Percentiles rank a stretch among this genome's conserved stretches.
Conservation (phyloP, 2,888 invertebrate species). For the Orthosia cruda region DNA sequence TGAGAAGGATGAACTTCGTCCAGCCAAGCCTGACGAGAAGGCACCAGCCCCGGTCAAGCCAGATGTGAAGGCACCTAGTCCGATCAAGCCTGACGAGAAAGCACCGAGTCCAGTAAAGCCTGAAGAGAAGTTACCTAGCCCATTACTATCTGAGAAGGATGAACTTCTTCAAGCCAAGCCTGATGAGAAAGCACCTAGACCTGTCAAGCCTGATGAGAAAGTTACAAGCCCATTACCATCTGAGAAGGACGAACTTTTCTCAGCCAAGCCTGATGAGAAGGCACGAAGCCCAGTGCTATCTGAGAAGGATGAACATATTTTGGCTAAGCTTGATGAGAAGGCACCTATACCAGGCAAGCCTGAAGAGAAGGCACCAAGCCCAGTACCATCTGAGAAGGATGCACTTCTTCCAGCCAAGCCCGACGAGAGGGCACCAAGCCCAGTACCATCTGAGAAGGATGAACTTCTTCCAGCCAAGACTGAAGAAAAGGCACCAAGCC, state of each 20-base stretch:
- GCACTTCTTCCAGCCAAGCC: neutral
- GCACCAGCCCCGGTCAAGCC: neutral
- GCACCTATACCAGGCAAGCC: too few species aligned
- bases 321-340: too few species aligned
- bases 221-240: neutral
- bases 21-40: neutral
- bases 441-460: neutral
- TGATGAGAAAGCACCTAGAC: neutral
- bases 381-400: neutral
- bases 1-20: conserved; percentile 31
- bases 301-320: too few species aligned
- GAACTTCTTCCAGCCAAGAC: neutral
- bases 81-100: neutral
- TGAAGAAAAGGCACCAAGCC: conserved; percentile 29
- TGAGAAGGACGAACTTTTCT: conserved; percentile 11
- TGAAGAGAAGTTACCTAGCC: conserved; percentile 3
- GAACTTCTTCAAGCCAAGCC: neutral
- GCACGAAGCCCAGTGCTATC: too few species aligned
- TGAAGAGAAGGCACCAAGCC: neutral
- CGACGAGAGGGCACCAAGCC: conserved; percentile 2
- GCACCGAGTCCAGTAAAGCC: conserved; percentile 10
- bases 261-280: neutral
- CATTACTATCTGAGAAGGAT: too few species aligned
- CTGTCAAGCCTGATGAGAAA: neutral
- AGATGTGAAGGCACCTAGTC: neutral